A percentile compares a stretch with the other conserved stretches of the same genome.
These are phyloP conservation scores for Eulemur albifrons DNA, from an alignment of 2,797 vertebrate species.

Conservation along the genomic window DNA sequence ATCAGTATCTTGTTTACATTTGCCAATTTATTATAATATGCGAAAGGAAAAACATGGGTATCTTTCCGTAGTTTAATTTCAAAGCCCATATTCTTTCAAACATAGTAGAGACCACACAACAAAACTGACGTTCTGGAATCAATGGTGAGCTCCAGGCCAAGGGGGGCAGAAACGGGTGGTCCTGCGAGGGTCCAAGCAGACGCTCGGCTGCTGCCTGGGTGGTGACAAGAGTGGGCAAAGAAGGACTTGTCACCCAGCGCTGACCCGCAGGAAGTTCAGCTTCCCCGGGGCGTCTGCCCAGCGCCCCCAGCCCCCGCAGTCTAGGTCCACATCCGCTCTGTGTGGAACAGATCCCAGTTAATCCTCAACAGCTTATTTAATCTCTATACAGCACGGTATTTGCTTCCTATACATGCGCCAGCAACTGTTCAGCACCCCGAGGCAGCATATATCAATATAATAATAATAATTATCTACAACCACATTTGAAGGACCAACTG, in stretches of 20 bases:
- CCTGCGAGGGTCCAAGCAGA: background rate
- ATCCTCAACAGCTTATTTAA: background rate
- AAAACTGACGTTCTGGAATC: background rate
- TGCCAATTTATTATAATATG: background rate
- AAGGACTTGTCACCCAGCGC: background rate
- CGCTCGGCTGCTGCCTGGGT: background rate
- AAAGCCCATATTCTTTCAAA: background rate
- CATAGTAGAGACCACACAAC: background rate
- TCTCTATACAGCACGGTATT: background rate
- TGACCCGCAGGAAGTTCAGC: background rate
- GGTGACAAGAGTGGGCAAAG: background rate
- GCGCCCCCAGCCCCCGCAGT: background rate
- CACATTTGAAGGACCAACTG: background rate
- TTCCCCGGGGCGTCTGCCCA: background rate
- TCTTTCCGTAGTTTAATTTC: background rate
- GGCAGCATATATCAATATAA: slow-evolving; percentile 1
- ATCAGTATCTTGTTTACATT: slow-evolving; percentile 1
- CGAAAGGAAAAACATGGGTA: background rate
- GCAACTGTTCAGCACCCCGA: background rate
- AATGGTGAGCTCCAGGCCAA: background rate
- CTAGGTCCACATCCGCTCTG: background rate
- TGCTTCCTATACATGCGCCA: background rate
- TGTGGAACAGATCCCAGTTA: background rate
- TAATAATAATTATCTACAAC: background rate
- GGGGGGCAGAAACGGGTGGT: background rate